Percentiles rank a stretch among this genome's conserved stretches.
Evolutionary conservation across 2,888 invertebrate genomes (phyloP).

Genomic region (Philereme vetulata): DNA sequence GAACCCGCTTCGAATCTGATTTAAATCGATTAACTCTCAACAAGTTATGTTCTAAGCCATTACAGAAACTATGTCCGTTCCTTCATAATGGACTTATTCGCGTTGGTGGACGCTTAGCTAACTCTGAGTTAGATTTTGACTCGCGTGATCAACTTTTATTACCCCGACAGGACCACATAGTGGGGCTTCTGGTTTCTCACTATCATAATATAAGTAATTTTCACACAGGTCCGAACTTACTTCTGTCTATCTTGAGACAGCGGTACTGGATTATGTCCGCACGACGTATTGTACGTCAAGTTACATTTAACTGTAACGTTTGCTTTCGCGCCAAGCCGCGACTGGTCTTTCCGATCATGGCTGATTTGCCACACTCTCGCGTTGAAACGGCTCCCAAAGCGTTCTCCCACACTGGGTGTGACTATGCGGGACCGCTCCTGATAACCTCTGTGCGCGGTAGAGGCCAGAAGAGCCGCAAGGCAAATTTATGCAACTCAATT

Average conservation of each 20-base stretch:
- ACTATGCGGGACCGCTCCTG: background rate
- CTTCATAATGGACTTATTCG: background rate
- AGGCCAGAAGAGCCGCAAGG: background rate
- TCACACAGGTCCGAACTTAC: background rate
- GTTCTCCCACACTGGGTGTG: background rate
- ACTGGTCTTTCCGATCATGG: background rate
- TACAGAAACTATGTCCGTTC: background rate
- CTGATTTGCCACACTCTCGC: background rate
- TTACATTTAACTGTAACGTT: background rate
- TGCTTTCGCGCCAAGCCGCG: background rate
- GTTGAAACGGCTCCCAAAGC: background rate
- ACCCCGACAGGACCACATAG: background rate
- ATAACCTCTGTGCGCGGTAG: background rate
- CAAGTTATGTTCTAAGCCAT: background rate
- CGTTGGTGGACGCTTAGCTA: background rate
- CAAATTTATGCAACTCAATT: background rate
- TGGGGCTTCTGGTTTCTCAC: background rate
- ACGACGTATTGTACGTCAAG: background rate
- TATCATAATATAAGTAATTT: background rate
- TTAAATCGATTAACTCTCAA: background rate
- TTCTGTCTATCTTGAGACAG: background rate
- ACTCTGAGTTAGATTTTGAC: background rate
- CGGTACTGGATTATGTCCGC: background rate
- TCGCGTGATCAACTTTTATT: background rate
- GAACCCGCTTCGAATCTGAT: background rate